phyloP scores from a whole-genome alignment of 2,888 invertebrate species.

The Octodonta nipae region DNA sequence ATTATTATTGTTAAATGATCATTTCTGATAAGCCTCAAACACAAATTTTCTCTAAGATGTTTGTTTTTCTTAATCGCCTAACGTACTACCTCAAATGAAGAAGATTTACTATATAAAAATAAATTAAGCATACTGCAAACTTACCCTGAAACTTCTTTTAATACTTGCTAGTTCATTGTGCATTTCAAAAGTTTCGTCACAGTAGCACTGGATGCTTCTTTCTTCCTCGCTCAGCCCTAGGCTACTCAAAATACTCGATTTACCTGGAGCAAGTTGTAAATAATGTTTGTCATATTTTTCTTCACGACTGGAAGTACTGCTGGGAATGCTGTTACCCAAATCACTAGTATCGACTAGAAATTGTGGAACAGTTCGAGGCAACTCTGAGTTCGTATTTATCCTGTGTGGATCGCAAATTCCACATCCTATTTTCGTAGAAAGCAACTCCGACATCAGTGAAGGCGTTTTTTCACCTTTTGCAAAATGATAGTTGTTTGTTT shows the following conservation, averaged over 20 bases:
- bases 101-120: not conserved
- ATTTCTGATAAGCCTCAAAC: too few relatives aligned
- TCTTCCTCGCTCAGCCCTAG: constrained; percentile 19
- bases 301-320: constrained; percentile 9
- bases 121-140: constrained; percentile 1
- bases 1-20: too few relatives aligned
- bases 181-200: constrained; percentile 23
- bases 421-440: constrained; percentile 8
- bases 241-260: constrained; percentile 15
- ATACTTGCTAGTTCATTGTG: constrained; percentile 19
- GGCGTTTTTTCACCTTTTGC: constrained; percentile 21
- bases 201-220: constrained; percentile 21
- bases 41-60: too few relatives aligned
- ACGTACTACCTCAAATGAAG: too few relatives aligned
- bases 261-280: constrained; percentile 10
- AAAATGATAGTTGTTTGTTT: constrained; percentile 19
- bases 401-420: not conserved
- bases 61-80: too few relatives aligned
- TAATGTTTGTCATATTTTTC: constrained; percentile 5
- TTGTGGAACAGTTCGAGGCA: constrained; percentile 2
- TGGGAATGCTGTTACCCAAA: constrained; percentile 17
- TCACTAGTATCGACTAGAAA: constrained; percentile 16
- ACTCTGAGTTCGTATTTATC: not conserved
- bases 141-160: constrained; percentile 22
- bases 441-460: constrained; percentile 23